Base-by-base conservation (phyloP, 2,797 vertebrate species). In the Cynodonichthys magdalenae region DNA sequence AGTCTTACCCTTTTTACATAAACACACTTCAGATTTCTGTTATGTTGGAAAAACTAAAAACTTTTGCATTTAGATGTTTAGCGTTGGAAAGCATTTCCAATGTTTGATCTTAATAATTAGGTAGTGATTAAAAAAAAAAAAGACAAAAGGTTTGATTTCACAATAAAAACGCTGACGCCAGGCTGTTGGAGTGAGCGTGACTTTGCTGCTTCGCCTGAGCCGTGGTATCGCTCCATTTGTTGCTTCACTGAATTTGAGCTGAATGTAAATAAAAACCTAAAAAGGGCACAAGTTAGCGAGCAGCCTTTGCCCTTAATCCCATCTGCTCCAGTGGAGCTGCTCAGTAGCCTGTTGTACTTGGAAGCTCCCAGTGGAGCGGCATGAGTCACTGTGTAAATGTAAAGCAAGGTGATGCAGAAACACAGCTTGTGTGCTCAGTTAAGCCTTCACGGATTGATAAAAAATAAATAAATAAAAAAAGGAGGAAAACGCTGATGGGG, bases 261-360 rank as follows among this genome's bases (percentile, higher is more conserved):
- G 60, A 74, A 80, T 69, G 59, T 46, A 68, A 70, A 76, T 42
- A 68, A 66, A 74, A 72, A 51, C 51, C 75, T 45, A 76, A 44
- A 66, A 80, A 64, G 57, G 59, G 69, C 72, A 85, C 42, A 55
- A 65, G 74, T 70, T 54, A 63, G 49, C 60, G 53, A 79, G 66
- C 67, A 68, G 63, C 78, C 60, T 79, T 66, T 77, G 56, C 63
- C 79, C 67, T 84, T 85, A 85, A 86, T 83, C 80, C 82, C 80
- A 59, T 82, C 75, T 82, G 77, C 81, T 77, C 71, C 68, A 75
- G 51, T 79, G 83, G 73, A 82, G 83, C 79, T 63, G 72, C 74
- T 84, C 79, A 56, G 70, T 51, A 66, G 76, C 74, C 55, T 11
- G 59, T 45, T 60, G 63, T 48, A 67, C 66, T 36, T 14, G 48